phyloP scores from a whole-genome alignment of 2,113 vertebrate genomes.

The Sphaerodactylus townsendi region DNA sequence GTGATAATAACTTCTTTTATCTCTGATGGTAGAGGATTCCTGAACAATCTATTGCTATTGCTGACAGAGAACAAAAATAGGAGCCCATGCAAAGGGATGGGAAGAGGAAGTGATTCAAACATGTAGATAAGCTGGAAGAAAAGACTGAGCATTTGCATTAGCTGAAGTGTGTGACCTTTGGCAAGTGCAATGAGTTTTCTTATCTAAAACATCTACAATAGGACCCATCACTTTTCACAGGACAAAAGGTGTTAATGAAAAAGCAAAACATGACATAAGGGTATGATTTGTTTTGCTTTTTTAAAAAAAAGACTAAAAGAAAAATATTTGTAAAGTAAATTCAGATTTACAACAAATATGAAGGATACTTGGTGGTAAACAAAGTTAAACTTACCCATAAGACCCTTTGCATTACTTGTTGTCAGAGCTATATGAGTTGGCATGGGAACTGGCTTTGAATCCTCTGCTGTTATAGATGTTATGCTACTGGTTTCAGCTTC shows the following conservation, averaged over 20 bases:
- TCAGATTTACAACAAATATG: neutral
- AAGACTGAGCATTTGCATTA: neutral
- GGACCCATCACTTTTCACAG: neutral
- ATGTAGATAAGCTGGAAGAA: constrained; percentile 29
- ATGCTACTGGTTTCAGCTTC: constrained; percentile 90
- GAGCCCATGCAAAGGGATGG: neutral
- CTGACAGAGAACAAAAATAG: constrained; percentile 16
- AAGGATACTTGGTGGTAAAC: neutral
- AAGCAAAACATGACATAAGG: constrained; percentile 14
- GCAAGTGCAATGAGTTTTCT: constrained; percentile 16
- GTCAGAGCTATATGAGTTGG: constrained; percentile 83
- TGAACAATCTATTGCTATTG: constrained; percentile 21
- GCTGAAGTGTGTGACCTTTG: constrained; percentile 15
- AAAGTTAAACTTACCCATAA: constrained; percentile 80
- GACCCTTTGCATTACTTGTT: constrained; percentile 82
- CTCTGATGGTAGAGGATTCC: neutral
- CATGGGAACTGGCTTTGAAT: constrained; percentile 82
- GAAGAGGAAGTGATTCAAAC: constrained; percentile 31
- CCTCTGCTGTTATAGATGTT: constrained; percentile 85
- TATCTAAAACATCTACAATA: constrained; percentile 16
- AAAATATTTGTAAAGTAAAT: constrained; percentile 21
- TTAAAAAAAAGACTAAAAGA: neutral
- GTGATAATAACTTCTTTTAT: neutral
- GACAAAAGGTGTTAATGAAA: neutral
- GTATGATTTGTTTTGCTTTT: constrained; percentile 8